phyloP scores from a whole-genome alignment of 2,888 invertebrate species.

The Furcula furcula region DNA sequence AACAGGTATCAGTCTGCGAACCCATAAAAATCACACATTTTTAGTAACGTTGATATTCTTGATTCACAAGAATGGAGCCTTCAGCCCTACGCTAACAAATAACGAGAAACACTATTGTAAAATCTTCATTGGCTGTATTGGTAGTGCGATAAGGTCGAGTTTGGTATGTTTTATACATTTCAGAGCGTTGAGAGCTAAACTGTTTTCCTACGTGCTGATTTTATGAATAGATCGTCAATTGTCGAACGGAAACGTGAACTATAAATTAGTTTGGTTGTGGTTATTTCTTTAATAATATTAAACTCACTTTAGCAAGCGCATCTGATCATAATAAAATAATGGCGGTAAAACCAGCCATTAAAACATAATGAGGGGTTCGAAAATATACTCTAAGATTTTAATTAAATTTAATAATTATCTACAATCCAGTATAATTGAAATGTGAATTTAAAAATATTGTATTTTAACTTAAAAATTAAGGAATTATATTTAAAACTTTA shows the following conservation, averaged over 20 bases:
- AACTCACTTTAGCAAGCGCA: no score
- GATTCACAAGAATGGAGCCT: conserved; percentile 4
- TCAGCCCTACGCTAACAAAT: conserved; percentile 12
- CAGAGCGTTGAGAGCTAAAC: conserved; percentile 2
- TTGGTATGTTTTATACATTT: conserved; percentile 1
- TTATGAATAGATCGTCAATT: conserved; percentile 58
- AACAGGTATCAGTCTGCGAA: no score
- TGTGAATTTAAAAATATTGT: no score
- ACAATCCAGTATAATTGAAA: no score
- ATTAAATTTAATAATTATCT: no score
- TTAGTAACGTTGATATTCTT: no score
- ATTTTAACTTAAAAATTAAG: no score
- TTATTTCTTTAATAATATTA: no score
- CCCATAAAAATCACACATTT: no score
- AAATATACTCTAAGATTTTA: no score
- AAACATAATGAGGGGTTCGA: not conserved
- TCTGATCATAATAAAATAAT: no score
- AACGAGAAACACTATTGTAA: not conserved
- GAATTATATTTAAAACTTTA: no score
- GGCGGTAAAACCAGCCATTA: not conserved
- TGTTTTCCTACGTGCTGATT: conserved; percentile 38
- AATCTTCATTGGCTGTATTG: conserved; percentile 4
- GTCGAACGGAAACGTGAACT: conserved; percentile 49
- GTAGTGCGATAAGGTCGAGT: conserved; percentile 8
- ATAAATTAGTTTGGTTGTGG: conserved; percentile 39